phyloP scores from a whole-genome alignment of 2,113 vertebrate genomes.

The Perognathus longimembris region DNA sequence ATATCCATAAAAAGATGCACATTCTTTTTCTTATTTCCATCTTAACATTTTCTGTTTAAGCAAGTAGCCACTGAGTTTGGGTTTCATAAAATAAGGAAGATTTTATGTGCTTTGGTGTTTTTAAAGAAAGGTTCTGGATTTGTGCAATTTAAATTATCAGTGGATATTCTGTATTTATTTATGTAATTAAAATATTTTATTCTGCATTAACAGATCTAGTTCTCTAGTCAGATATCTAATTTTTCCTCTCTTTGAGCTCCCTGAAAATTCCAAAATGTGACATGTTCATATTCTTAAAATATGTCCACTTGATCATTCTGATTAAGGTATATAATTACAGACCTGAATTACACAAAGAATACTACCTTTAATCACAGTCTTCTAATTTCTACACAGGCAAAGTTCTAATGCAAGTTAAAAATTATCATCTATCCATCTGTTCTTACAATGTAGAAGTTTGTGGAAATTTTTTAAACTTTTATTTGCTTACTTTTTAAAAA shows the following conservation, averaged over 20 bases:
- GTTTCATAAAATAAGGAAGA: background rate
- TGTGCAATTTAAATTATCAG: constrained; percentile 7
- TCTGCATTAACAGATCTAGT: background rate
- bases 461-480: no score
- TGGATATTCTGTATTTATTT: constrained; percentile 10
- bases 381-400: background rate
- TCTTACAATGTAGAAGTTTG: no score
- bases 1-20: background rate
- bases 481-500: no score
- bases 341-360: background rate
- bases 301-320: background rate
- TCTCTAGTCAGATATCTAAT: background rate
- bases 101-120: background rate
- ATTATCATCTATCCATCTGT: no score
- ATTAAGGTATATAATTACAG: background rate
- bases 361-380: background rate
- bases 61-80: background rate
- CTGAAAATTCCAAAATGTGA: background rate
- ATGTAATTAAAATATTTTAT: constrained; percentile 20
- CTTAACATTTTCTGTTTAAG: constrained; percentile 7
- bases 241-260: background rate
- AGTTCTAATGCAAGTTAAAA: background rate
- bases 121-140: constrained; percentile 35
- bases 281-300: background rate
- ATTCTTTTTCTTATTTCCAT: background rate